Evolutionary conservation across 2,113 vertebrate genomes (phyloP).

Genomic region (Struthidea cinerea): DNA sequence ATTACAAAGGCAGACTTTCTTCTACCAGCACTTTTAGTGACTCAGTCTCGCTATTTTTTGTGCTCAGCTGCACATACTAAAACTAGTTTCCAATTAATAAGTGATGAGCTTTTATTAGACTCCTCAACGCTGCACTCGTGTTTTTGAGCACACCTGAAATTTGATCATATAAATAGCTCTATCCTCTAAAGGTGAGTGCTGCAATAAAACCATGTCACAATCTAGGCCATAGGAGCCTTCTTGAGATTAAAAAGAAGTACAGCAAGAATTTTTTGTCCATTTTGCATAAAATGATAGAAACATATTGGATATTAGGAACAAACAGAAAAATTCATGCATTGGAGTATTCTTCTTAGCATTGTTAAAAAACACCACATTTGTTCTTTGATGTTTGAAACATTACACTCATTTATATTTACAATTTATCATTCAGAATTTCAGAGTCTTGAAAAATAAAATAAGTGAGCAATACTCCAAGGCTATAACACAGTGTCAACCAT

Average conservation of each 20-base stretch:
- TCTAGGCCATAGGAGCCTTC: background rate
- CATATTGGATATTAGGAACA: background rate
- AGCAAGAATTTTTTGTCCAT: background rate
- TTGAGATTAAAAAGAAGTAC: background rate
- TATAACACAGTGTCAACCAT: background rate
- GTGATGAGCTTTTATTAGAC: constrained; percentile 8
- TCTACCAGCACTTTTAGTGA: background rate
- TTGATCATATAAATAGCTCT: background rate
- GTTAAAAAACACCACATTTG: background rate
- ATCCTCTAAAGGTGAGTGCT: background rate
- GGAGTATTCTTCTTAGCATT: background rate
- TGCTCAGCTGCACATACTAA: background rate
- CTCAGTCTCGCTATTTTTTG: background rate
- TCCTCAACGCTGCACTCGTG: background rate
- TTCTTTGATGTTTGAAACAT: background rate
- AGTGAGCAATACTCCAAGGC: background rate
- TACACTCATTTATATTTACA: background rate
- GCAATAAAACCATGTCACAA: background rate
- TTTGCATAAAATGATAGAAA: background rate
- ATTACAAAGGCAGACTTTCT: background rate
- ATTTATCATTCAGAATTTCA: background rate
- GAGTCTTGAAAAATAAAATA: background rate
- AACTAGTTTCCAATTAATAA: constrained; percentile 20
- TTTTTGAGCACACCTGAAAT: constrained; percentile 7
- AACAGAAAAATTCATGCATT: background rate